These are phyloP conservation scores for Amphipyra berbera DNA, from an alignment of 2,888 invertebrate genomes.

Conservation along the genomic window DNA sequence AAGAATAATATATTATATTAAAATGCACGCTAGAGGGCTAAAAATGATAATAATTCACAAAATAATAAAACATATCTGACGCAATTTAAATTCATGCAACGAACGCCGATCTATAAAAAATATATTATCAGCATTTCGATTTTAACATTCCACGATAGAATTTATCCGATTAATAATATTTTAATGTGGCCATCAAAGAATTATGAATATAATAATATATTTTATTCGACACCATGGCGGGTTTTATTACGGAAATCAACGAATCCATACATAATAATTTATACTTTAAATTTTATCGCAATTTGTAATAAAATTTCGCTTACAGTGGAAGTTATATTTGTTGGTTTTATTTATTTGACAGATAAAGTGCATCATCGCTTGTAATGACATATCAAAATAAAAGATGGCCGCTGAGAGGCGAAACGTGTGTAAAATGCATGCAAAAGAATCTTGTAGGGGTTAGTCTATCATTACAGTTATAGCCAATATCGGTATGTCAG, in stretches of 20 bases:
- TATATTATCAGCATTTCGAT: not conserved
- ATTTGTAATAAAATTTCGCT: conserved; percentile 34
- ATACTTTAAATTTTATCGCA: conserved; percentile 33
- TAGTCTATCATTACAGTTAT: too few relatives aligned
- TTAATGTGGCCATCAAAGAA: conserved; percentile 32
- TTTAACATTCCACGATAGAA: conserved; percentile 19
- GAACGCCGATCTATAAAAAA: conserved; percentile 6
- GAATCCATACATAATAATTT: conserved; percentile 24
- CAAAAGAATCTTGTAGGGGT: too few relatives aligned
- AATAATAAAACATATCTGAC: not conserved
- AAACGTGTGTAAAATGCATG: too few relatives aligned
- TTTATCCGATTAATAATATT: conserved; percentile 37
- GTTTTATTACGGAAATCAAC: conserved; percentile 36
- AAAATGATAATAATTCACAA: not conserved
- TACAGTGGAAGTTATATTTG: conserved; percentile 13
- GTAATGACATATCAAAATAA: too few relatives aligned
- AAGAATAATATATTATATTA: too few relatives aligned
- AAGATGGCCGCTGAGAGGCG: too few relatives aligned
- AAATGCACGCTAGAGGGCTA: too few relatives aligned
- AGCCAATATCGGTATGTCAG: too few relatives aligned
- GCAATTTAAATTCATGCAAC: conserved; percentile 1
- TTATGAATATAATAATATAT: conserved; percentile 46
- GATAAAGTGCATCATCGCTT: too few relatives aligned
- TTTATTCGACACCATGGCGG: conserved; percentile 26
- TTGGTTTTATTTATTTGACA: conserved; percentile 1